These are phyloP conservation scores for Petrocephalus zakoni DNA, from an alignment of 2,113 vertebrate species.

Conservation along the genomic window DNA sequence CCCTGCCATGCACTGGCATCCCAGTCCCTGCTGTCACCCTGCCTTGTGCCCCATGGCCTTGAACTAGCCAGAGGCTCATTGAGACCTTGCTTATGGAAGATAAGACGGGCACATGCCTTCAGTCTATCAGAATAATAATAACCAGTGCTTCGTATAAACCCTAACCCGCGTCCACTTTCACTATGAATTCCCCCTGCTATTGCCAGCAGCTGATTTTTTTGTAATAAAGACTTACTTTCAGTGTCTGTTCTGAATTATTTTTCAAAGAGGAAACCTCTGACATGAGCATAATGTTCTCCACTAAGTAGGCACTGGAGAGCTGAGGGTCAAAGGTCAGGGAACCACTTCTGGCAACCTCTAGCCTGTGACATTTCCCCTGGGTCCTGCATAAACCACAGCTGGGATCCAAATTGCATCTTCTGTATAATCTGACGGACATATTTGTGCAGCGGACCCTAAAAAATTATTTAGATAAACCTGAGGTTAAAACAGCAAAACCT, in stretches of 20 bases:
- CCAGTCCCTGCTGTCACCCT: not conserved
- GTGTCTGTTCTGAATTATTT: not conserved
- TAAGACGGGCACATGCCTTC: not conserved
- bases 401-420: slow-evolving; percentile 26
- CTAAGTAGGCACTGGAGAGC: not conserved
- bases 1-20: not conserved
- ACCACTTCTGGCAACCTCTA: not conserved
- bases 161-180: not conserved
- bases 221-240: not conserved
- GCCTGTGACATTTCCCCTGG: not conserved
- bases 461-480: slow-evolving; percentile 28
- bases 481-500: slow-evolving; percentile 50
- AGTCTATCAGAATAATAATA: not conserved
- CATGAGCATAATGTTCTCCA: not conserved
- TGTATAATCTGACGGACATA: slow-evolving; percentile 18
- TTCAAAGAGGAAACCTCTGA: not conserved
- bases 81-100: not conserved
- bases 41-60: not conserved
- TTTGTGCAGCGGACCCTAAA: not conserved
- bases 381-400: slow-evolving; percentile 3
- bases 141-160: not conserved
- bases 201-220: not conserved
- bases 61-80: not conserved
- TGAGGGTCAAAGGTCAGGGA: not conserved
- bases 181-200: not conserved